Percentiles rank a stretch among this genome's conserved stretches.
These are phyloP conservation scores for Caenorhabditis sulstoni DNA, from an alignment of 2,888 invertebrate species.

Conservation along the genomic window DNA sequence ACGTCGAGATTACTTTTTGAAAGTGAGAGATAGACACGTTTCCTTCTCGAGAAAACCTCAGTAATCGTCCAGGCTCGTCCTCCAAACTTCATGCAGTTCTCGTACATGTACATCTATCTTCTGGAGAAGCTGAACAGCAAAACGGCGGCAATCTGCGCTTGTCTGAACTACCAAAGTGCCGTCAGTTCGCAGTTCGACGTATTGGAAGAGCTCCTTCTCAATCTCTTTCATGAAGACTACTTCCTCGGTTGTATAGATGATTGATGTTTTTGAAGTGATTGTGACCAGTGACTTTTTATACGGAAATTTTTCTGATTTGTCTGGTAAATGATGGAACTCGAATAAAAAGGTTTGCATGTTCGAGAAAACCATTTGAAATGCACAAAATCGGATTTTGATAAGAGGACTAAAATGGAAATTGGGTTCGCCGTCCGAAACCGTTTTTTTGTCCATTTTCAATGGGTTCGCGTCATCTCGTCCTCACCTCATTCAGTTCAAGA, in stretches of 20 bases:
- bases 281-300: not conserved
- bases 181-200: conserved; percentile 15
- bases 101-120: conserved; percentile 48
- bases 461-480: too few species aligned
- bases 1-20: conserved; percentile 28
- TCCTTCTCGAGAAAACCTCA: too few species aligned
- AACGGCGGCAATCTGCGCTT: conserved; percentile 31
- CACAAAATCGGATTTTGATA: too few species aligned
- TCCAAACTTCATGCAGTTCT: conserved; percentile 46
- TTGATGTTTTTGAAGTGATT: not conserved
- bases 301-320: not conserved
- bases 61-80: conserved; percentile 32
- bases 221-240: conserved; percentile 44
- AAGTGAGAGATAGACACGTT: conserved; percentile 3
- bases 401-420: too few species aligned
- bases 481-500: too few species aligned
- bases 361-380: too few species aligned
- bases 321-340: too few species aligned
- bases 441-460: too few species aligned
- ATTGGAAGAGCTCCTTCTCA: conserved; percentile 34
- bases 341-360: too few species aligned
- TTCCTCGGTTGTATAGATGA: conserved; percentile 15
- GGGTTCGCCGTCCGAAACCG: too few species aligned
- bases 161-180: conserved; percentile 36
- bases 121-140: conserved; percentile 39